Base-by-base conservation (phyloP, 2,888 invertebrate genomes). In the Synanthedon andrenaeformis region DNA sequence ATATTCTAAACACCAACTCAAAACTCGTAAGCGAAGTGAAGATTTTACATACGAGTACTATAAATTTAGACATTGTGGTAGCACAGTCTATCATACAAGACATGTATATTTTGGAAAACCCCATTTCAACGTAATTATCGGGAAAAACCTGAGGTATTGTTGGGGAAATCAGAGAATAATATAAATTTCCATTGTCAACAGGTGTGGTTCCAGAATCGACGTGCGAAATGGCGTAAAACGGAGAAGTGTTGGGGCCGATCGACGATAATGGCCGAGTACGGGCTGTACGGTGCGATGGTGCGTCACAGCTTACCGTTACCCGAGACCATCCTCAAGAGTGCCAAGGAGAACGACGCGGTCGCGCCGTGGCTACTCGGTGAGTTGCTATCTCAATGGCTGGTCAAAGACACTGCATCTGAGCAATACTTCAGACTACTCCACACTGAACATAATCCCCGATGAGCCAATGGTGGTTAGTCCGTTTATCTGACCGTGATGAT, bases 231-330 rank as follows among this genome's bases (percentile, higher is more conserved):
- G 99, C 93, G 99, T 59, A 99, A 99, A 85, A 99, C 99, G 54
- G 99, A 99, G 88, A 99, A 99, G 79, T 98, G 98, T 66, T 99
- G 99, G 99, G 99, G 99, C 51, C 91, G 97, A 69, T 97, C 97
- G 75, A 99, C 99, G 66, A 99, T 99, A 76, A 99, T 99, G 99
- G 99, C 99, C 62, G 99, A 99, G 86, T 99, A 99, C 78, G 99
- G 99, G 3, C 90, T 99, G 52, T 99, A 99, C 83, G 99, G 99
- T 1, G 99, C 99, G 64, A 99, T 99, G 99, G 99, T 99, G 62
- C 91, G 99, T 59, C 99, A 99, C 87, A 98, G 98, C 51, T 90
- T 99, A 61, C 99, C 99, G 0, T 91, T 99, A 62, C 99, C 99
- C 1, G 99, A 99, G 70, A 99, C 98, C 62, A 99, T 99, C 73